Base-by-base conservation (phyloP, 92 coral and sea anemone species). In the Montipora capitata region DNA sequence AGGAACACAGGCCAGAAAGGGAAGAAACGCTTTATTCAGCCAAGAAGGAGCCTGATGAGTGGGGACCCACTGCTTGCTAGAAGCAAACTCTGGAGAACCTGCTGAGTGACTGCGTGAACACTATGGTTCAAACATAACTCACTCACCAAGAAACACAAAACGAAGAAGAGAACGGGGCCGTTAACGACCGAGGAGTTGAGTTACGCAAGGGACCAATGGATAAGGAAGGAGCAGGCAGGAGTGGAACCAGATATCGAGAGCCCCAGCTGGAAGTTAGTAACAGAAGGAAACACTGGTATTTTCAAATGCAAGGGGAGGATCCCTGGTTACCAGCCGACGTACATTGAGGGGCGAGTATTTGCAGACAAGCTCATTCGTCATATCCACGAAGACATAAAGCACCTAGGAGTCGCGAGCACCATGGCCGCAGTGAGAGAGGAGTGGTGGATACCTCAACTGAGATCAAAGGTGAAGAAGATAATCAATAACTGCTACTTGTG, bases 311-410 rank as follows among this genome's bases (percentile, higher is more conserved):
- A 91, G 56, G 91, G 94, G 18, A 82, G 93, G 82, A 84, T 63
- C 68, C 68, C 68, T 63, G 68, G 68, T 16, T 63, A 63, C 68
- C 68, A 63, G 68, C 68, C 97, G 49, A 78, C 62, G 17, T 91
- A 91, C 54, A 9, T 94, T 43, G 90, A 94, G 73, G 66, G 58
- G 18, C 93, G 93, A 81, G 89, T 59, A 27, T 94, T 94, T 54
- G 81, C 91, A 38, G 85, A 88, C 71, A 94, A 94, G 82, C 84
- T 89, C 68, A 94, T 91, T 18, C 76, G 67, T 38, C 92, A 88
- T 77, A 48, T 79, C 17, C 91, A 94, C 42, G 69, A 80, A 16
- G 62, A 77, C 41, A 82, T 79, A 8, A 89, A 68, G 6, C 93
- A 89, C 82, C 76, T 89, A 3, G 87, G 91, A 7, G 67, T 77